Conservation (phyloP, 2,888 invertebrate species). For the Sinodicranocentrus sp. region DNA sequence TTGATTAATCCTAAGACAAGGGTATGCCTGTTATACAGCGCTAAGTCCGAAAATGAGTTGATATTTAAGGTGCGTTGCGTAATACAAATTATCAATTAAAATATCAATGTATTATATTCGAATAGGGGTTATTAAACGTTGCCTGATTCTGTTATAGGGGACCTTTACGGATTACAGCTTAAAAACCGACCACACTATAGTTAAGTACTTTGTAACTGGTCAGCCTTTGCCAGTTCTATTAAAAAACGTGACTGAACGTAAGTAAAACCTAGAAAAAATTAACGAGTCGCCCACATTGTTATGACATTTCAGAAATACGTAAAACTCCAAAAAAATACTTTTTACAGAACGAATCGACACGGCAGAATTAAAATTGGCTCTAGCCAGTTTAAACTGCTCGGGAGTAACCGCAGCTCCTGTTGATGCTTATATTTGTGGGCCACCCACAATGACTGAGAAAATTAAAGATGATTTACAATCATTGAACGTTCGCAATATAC, state of each 20-base stretch:
- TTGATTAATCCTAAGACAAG: constrained; percentile 57
- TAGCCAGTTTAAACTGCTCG: background rate
- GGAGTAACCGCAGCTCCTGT: constrained; percentile 21
- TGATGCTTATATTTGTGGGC: constrained; percentile 76
- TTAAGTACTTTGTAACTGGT: constrained; percentile 47
- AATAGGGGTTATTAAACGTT: too few relatives aligned
- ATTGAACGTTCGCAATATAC: constrained; percentile 70
- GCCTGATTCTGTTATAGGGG: too few relatives aligned
- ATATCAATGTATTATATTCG: too few relatives aligned
- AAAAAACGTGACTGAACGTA: too few relatives aligned
- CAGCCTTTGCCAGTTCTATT: background rate
- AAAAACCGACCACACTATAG: too few relatives aligned
- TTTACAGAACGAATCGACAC: constrained; percentile 38
- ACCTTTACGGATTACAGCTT: too few relatives aligned
- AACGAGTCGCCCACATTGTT: too few relatives aligned
- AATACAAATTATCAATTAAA: too few relatives aligned
- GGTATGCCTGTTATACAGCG: constrained; percentile 78
- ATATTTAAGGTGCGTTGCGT: constrained; percentile 79
- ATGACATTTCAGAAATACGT: too few relatives aligned
- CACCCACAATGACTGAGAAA: constrained; percentile 76
- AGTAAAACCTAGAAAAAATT: too few relatives aligned
- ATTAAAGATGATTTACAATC: constrained; percentile 60
- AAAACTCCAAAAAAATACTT: too few relatives aligned
- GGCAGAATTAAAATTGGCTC: constrained; percentile 28
- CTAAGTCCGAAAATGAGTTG: constrained; percentile 78